phyloP scores from a whole-genome alignment of 2,113 vertebrate species.

The Pygoscelis adeliae region DNA sequence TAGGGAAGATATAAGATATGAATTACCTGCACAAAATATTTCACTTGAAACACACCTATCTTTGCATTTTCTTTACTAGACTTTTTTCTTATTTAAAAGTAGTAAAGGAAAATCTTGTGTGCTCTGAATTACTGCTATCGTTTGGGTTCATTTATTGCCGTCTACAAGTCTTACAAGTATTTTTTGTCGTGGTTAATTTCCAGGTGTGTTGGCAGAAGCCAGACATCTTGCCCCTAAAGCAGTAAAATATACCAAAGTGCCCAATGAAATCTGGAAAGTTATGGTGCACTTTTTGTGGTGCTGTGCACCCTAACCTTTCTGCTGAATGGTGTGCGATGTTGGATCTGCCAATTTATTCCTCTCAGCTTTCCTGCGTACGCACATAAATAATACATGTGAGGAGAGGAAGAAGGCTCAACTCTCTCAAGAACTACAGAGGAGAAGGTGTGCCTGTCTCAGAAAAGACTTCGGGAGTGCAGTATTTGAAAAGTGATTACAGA shows the following conservation, averaged over 20 bases:
- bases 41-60: neutral
- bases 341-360: neutral
- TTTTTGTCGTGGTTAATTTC: neutral
- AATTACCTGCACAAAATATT: neutral
- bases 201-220: neutral
- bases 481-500: constrained; percentile 2
- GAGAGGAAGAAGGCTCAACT: neutral
- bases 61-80: neutral
- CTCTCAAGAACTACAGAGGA: neutral
- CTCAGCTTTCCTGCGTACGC: neutral
- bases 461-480: neutral
- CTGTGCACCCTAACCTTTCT: neutral
- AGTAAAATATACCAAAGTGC: neutral
- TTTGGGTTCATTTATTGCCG: neutral
- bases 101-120: neutral
- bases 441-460: neutral
- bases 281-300: neutral
- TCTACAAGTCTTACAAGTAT: neutral
- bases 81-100: neutral
- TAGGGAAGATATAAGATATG: neutral
- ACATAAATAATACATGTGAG: constrained; percentile 11
- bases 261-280: neutral
- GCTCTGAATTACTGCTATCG: neutral
- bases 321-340: neutral
- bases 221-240: neutral